These are phyloP conservation scores for Empis livida DNA, from an alignment of 2,888 invertebrate species.

Conservation along the genomic window DNA sequence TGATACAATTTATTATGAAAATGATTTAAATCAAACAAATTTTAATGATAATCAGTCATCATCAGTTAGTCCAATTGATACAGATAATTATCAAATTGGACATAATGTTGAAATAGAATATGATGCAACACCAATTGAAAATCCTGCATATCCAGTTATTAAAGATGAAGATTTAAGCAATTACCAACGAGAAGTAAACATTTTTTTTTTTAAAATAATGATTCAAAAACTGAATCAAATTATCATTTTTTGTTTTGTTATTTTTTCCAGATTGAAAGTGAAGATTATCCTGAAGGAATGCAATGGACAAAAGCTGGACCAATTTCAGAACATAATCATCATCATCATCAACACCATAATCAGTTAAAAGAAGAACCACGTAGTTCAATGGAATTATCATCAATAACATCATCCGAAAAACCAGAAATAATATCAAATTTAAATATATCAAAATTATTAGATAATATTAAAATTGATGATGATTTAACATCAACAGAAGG, in stretches of 20 bases:
- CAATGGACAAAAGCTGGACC: background rate
- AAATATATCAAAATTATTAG: background rate
- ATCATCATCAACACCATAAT: constrained; percentile 12
- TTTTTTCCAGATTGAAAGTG: constrained; percentile 19
- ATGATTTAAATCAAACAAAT: constrained; percentile 3
- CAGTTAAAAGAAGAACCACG: background rate
- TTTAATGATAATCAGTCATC: constrained; percentile 6
- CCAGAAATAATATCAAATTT: background rate
- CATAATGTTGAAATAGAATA: constrained; percentile 22
- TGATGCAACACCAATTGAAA: constrained; percentile 25
- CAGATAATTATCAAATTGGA: background rate
- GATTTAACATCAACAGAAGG: background rate
- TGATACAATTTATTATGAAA: constrained; percentile 2
- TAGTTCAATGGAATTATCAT: background rate
- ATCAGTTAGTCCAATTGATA: constrained; percentile 11
- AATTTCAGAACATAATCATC: constrained; percentile 3
- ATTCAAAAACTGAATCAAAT: constrained; percentile 8
- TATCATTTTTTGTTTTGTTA: background rate
- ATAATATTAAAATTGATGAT: background rate
- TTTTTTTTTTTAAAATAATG: constrained; percentile 14
- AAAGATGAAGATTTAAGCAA: constrained; percentile 40
- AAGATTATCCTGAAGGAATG: constrained; percentile 20
- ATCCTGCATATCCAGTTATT: constrained; percentile 42
- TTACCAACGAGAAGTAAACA: constrained; percentile 11
- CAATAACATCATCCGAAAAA: background rate